Conservation (phyloP, 1,140 invertebrate genomes). For the Paraescarpia echinospica region DNA sequence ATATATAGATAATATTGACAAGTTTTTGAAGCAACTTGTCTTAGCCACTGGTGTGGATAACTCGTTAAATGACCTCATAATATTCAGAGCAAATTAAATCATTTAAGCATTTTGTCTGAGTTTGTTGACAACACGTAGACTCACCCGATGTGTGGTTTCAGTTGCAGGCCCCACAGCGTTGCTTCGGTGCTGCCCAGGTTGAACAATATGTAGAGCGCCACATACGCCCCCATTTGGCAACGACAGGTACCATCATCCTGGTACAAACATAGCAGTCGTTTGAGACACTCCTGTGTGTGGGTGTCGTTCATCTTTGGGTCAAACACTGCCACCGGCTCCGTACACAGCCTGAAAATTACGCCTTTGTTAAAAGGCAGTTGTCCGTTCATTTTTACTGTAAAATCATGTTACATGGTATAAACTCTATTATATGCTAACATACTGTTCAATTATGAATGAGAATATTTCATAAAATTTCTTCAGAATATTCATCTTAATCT, state of each 20-base stretch:
- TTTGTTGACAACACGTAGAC: not conserved
- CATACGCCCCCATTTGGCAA: slow-evolving; percentile 40
- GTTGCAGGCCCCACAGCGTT: slow-evolving; percentile 37
- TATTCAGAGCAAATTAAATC: no score
- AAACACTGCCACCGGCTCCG: slow-evolving; percentile 39
- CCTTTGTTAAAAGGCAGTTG: not conserved
- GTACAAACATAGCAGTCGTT: slow-evolving; percentile 50
- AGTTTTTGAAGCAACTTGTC: no score
- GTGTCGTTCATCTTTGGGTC: slow-evolving; percentile 55
- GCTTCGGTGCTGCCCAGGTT: slow-evolving; percentile 47
- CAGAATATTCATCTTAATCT: no score
- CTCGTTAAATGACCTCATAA: no score
- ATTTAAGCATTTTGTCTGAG: no score
- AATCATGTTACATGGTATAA: no score
- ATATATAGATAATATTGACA: no score
- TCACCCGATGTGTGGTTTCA: slow-evolving; percentile 37
- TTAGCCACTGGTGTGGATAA: no score
- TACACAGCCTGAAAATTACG: slow-evolving; percentile 63
- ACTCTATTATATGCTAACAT: no score
- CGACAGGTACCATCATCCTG: slow-evolving; percentile 22
- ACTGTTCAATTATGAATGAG: no score
- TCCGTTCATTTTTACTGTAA: no score
- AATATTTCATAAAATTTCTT: no score
- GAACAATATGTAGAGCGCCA: slow-evolving; percentile 46
- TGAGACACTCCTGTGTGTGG: slow-evolving; percentile 57